These are phyloP conservation scores for Bubalus kerabau DNA, from an alignment of 2,113 vertebrate species.

Conservation along the genomic window DNA sequence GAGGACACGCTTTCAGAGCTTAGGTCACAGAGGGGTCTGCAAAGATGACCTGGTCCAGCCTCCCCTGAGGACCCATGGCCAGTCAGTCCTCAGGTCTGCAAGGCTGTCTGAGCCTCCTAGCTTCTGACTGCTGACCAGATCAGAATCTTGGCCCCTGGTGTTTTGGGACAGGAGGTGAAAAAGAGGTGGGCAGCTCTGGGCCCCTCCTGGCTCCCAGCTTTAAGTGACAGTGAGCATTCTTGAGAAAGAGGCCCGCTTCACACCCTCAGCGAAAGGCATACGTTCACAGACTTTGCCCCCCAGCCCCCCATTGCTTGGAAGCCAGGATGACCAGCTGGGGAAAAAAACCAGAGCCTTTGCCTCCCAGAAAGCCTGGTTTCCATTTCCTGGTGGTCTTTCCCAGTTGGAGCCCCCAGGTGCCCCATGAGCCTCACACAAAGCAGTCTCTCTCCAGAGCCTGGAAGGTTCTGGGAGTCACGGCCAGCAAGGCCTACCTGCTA, in stretches of 20 bases:
- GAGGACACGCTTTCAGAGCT: fast-evolving
- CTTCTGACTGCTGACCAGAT: background rate
- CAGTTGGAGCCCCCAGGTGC: background rate
- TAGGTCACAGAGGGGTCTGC: background rate
- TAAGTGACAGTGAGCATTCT: background rate
- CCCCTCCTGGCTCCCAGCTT: background rate
- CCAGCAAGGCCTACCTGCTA: constrained; percentile 78
- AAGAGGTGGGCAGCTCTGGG: background rate
- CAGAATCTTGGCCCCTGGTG: background rate
- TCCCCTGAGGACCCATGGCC: fast-evolving
- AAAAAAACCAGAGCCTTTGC: background rate
- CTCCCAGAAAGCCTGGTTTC: fast-evolving
- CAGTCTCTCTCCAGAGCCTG: background rate
- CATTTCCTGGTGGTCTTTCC: background rate
- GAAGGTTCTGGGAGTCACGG: fast-evolving
- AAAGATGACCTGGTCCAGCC: fast-evolving
- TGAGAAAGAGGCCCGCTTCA: background rate
- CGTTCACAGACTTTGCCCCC: background rate
- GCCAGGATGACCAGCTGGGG: background rate
- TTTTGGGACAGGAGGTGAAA: background rate
- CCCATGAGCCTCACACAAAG: fast-evolving
- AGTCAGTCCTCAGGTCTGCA: fast-evolving
- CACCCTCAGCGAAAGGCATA: background rate
- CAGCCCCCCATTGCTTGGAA: background rate
- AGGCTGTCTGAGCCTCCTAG: background rate